Percentiles rank a stretch among this genome's conserved stretches.
Conservation (phyloP, 2,797 vertebrate genomes). For the Sebastes steindachneri region DNA sequence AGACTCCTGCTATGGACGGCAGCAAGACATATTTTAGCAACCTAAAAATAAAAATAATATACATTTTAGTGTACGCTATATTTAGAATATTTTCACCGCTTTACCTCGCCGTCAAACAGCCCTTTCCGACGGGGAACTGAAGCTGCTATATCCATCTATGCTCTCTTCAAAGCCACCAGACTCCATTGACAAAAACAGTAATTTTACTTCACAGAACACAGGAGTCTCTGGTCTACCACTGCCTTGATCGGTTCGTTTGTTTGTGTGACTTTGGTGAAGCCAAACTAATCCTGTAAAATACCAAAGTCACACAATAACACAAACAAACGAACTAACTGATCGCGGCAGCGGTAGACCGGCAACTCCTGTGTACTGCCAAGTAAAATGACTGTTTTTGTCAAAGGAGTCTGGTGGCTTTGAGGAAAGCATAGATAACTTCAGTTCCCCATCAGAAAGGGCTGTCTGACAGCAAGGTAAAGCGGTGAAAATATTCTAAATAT, state of each 20-base stretch:
- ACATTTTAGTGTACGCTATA: no score
- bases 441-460: background rate
- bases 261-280: background rate
- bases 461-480: background rate
- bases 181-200: no score
- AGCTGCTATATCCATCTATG: background rate
- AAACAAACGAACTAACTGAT: background rate
- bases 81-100: no score
- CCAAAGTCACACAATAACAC: no score
- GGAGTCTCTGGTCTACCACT: background rate
- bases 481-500: background rate
- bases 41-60: no score
- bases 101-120: accelerated
- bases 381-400: background rate
- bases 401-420: background rate
- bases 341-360: accelerated
- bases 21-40: no score
- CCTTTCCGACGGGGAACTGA: background rate
- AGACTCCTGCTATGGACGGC: no score
- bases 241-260: accelerated
- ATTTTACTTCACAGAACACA: background rate
- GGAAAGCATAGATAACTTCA: background rate
- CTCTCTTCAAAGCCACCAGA: no score
- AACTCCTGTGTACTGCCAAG: accelerated
- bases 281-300: background rate